Percentiles rank a stretch among this genome's conserved stretches.
phyloP scores from a whole-genome alignment of 2,113 vertebrate species.

The Corvus moneduloides region DNA sequence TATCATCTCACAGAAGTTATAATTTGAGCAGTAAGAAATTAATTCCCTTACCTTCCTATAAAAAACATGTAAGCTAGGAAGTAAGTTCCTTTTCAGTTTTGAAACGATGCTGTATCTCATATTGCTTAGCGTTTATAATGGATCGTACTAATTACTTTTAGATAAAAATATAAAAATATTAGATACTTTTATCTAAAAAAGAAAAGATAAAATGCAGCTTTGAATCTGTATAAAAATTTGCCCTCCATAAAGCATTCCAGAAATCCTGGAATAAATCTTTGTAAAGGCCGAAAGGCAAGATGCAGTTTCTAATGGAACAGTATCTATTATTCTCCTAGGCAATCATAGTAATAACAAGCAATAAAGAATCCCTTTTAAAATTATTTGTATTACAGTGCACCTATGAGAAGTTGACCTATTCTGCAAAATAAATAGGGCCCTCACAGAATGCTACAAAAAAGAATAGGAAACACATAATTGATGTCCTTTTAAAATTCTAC shows the following conservation, averaged over 20 bases:
- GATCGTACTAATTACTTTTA: background rate
- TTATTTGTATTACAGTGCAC: background rate
- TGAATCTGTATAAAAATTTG: conserved; percentile 19
- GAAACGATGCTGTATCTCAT: background rate
- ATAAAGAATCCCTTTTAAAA: conserved; percentile 58
- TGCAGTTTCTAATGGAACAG: conserved; percentile 34
- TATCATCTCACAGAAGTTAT: background rate
- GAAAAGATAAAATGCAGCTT: background rate
- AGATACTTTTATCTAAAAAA: background rate
- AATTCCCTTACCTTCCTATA: background rate
- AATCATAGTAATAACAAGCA: conserved; percentile 45
- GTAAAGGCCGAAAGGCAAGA: conserved; percentile 17
- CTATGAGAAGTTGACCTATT: conserved; percentile 36
- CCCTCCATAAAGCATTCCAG: background rate
- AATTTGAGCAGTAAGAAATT: background rate
- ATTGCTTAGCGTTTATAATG: background rate
- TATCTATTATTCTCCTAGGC: conserved; percentile 37
- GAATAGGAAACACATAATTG: conserved; percentile 33
- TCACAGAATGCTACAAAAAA: conserved; percentile 12
- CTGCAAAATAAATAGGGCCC: conserved; percentile 27
- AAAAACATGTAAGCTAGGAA: background rate
- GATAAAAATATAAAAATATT: background rate
- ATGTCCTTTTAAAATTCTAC: conserved; percentile 23
- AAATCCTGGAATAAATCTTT: background rate
- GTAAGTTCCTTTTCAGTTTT: background rate